Base-by-base conservation (phyloP, 2,113 vertebrate genomes). In the Dromaius novaehollandiae region DNA sequence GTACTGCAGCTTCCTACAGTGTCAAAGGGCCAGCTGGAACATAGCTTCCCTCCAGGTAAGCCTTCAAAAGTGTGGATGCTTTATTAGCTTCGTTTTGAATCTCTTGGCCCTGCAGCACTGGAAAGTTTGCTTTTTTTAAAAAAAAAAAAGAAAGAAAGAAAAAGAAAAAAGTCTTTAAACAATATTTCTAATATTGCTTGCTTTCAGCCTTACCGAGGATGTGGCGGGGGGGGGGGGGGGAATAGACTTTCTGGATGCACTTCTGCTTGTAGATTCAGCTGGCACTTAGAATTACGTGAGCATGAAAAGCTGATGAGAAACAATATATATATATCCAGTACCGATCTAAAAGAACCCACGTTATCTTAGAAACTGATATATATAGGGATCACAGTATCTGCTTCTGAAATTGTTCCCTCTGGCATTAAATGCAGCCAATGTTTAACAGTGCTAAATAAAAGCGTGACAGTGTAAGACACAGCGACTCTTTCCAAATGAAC, bases 361-460 rank as follows among this genome's bases (percentile, higher is more conserved):
- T 90, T 93, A 88, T 95, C 93, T 95, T 92, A 90, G 92, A 93
- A 95, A 80, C 70, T 84, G 82, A 75, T 92, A 80, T 42, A 90
- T 75, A 82, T 38, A 91, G 84, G 66, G 71, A 93, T 96, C 77
- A 77, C 46, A 86, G 78, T 92, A 77, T 90, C 89, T 90, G 90
- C 92, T 80, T 81, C 21, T 81, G 94, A 76, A 92, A 89, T 81
- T 51, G 63, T 79, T 93, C 81, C 70, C 64, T 76, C 90, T 93
- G 78, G 69, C 88, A 77, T 63, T 70, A 82, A 69, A 58, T 10
- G 44, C 70, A 86, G 86, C 69, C 91, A 86, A 3, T 94, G 88
- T 96, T 95, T 96, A 95, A 89, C 55, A 71, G 77, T 70, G 28
- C 77, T 40, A 26, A 90, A 70, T 78, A 82, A 80, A 94, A 84